These are phyloP conservation scores for Eublepharis macularius DNA, from an alignment of 2,113 vertebrate genomes.

Conservation along the genomic window DNA sequence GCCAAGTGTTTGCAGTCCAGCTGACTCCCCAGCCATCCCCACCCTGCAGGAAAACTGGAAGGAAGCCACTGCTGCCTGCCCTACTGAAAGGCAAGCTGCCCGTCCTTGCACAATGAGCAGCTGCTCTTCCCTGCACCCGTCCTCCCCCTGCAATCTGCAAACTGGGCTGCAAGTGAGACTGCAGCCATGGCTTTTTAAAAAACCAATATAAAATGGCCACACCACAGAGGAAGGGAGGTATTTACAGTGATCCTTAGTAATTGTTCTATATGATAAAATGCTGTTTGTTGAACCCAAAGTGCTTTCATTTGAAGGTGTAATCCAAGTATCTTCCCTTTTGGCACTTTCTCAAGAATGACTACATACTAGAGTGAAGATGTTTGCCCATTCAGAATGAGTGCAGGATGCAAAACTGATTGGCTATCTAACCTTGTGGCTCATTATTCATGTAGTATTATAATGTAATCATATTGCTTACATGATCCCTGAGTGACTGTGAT, in stretches of 20 bases:
- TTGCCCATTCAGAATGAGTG: background rate
- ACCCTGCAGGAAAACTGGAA: too few relatives aligned
- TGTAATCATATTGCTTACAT: background rate
- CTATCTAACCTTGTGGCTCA: background rate
- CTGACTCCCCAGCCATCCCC: too few relatives aligned
- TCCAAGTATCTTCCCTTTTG: background rate
- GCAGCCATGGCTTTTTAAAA: too few relatives aligned
- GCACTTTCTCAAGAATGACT: background rate
- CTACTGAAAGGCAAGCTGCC: too few relatives aligned
- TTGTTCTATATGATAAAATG: conserved; percentile 11
- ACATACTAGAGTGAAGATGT: background rate
- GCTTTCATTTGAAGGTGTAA: background rate
- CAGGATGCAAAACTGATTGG: background rate
- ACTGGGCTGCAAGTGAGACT: too few relatives aligned
- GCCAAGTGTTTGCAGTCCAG: too few relatives aligned
- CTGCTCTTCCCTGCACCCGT: too few relatives aligned
- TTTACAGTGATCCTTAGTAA: background rate
- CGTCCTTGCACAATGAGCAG: too few relatives aligned
- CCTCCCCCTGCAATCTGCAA: too few relatives aligned
- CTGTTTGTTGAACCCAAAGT: background rate
- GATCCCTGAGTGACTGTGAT: background rate
- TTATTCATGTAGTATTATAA: background rate
- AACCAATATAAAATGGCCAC: too few relatives aligned
- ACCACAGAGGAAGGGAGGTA: too few relatives aligned
- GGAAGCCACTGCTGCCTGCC: too few relatives aligned